Percentiles rank a stretch among this genome's conserved stretches.
These are phyloP conservation scores for Brachionus rubens DNA, from an alignment of 1,140 invertebrate species.

Conservation along the genomic window DNA sequence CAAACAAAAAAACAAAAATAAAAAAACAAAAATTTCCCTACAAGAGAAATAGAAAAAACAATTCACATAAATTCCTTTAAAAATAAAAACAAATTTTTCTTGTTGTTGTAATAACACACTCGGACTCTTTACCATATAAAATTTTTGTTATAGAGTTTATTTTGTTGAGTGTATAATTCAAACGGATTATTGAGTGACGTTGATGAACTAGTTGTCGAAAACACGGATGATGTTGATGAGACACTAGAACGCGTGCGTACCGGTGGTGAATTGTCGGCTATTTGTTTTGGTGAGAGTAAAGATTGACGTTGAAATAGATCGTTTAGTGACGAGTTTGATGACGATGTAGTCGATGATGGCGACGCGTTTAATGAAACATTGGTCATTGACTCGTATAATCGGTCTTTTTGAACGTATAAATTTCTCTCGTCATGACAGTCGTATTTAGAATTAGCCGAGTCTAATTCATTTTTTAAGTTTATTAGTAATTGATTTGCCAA, in stretches of 20 bases:
- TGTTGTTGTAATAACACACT: no score
- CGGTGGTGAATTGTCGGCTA: background rate
- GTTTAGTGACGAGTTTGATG: background rate
- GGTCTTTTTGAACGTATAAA: background rate
- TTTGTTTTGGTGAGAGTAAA: background rate
- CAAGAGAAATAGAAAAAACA: no score
- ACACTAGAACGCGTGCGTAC: conserved; percentile 3
- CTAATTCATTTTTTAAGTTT: conserved; percentile 2
- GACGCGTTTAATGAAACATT: background rate
- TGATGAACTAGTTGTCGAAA: background rate
- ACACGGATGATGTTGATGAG: background rate
- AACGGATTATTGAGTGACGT: background rate
- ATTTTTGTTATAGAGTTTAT: no score
- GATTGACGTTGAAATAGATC: background rate
- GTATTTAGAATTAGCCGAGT: background rate
- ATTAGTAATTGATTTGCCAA: no score
- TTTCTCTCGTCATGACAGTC: conserved; percentile 18
- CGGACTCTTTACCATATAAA: no score
- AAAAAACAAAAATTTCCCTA: conserved; percentile 38
- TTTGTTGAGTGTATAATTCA: background rate
- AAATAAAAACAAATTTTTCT: conserved; percentile 23
- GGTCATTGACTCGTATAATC: background rate
- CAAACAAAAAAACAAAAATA: background rate
- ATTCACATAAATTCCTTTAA: conserved; percentile 27
- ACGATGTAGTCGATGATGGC: conserved; percentile 6